Percentiles rank a stretch among this genome's conserved stretches.
phyloP scores from a whole-genome alignment of 2,113 vertebrate species.

The Capra hircus region DNA sequence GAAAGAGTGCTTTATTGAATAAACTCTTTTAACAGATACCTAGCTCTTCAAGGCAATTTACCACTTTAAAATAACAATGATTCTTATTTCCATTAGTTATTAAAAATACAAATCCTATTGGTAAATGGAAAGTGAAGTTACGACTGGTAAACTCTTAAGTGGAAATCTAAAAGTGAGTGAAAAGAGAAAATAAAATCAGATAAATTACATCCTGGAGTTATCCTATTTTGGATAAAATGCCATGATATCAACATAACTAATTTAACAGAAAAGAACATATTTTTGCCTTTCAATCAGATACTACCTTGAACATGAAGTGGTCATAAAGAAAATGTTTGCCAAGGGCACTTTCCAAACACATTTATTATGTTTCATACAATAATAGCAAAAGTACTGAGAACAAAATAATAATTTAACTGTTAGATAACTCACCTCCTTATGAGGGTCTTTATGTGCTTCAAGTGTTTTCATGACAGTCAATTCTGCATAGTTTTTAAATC shows the following conservation, averaged over 20 bases:
- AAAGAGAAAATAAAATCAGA: not conserved
- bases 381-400: not conserved
- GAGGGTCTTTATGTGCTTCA: constrained; percentile 95
- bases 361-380: not conserved
- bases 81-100: not conserved
- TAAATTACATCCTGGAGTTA: not conserved
- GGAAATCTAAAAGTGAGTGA: not conserved
- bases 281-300: not conserved
- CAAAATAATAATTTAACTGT: not conserved
- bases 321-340: not conserved
- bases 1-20: not conserved
- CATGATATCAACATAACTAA: not conserved
- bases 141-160: not conserved
- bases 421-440: constrained; percentile 89
- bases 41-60: not conserved
- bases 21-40: not conserved
- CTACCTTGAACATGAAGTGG: not conserved
- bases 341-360: not conserved
- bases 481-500: constrained; percentile 98
- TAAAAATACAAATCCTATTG: not conserved
- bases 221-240: not conserved
- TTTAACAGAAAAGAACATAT: not conserved
- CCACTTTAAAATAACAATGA: not conserved
- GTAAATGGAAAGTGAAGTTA: not conserved
- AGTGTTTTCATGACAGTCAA: constrained; percentile 97